Percentiles rank a stretch among this genome's conserved stretches.
These are phyloP conservation scores for Aethes cnicana DNA, from an alignment of 2,888 invertebrate species.

Conservation along the genomic window DNA sequence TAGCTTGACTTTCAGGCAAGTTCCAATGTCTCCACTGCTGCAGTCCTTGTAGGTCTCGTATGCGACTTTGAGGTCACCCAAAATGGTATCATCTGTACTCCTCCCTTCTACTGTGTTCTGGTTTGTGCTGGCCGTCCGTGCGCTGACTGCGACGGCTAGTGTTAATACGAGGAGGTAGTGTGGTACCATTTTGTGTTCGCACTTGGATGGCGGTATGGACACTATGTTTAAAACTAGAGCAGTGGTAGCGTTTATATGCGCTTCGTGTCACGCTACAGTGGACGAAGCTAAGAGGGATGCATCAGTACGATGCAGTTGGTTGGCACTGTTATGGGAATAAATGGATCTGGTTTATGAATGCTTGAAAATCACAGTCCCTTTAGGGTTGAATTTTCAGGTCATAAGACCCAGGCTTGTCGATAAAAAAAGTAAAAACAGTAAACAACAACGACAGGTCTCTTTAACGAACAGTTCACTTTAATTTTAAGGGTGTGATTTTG, in stretches of 20 bases:
- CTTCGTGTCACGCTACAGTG: constrained; percentile 77
- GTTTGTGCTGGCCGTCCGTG: constrained; percentile 75
- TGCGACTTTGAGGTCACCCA: constrained; percentile 87
- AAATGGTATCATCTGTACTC: constrained; percentile 72
- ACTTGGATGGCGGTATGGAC: constrained; percentile 66
- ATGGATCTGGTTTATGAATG: no score
- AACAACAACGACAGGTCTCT: no score
- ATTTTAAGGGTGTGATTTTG: no score
- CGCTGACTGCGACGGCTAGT: constrained; percentile 76
- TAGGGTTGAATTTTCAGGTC: no score
- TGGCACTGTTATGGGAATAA: constrained; percentile 47
- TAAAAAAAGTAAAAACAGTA: no score
- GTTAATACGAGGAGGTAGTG: constrained; percentile 83
- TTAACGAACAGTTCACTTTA: no score
- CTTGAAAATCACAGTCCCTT: no score
- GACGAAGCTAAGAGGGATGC: constrained; percentile 72
- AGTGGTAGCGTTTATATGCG: constrained; percentile 76
- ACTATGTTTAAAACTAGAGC: constrained; percentile 72
- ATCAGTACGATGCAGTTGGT: constrained; percentile 67
- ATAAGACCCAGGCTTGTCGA: no score
- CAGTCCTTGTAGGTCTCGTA: constrained; percentile 93
- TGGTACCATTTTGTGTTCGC: constrained; percentile 79
- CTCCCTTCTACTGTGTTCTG: constrained; percentile 73
- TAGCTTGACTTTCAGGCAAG: constrained; percentile 90
- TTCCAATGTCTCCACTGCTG: constrained; percentile 85